A percentile compares a stretch with the other conserved stretches of the same genome.
phyloP scores from a whole-genome alignment of 2,888 invertebrate species.

The Aphodius granarius region DNA sequence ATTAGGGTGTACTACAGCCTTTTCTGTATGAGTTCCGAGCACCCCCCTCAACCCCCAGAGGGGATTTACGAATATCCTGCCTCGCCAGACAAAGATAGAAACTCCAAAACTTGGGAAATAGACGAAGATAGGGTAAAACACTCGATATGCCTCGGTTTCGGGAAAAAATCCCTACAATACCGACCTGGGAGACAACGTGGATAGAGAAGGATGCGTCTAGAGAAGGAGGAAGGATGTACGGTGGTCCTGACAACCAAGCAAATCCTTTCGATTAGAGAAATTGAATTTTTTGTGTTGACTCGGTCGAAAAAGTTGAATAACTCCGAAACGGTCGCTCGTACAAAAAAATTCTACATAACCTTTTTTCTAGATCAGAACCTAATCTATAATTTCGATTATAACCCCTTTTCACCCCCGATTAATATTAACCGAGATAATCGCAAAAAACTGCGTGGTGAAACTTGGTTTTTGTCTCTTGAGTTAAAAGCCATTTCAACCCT shows the following conservation, averaged over 20 bases:
- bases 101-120: not conserved
- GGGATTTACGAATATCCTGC: not conserved
- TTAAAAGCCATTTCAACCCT: too few relatives aligned
- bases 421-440: too few relatives aligned
- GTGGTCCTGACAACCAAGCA: not conserved
- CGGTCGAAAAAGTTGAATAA: not conserved
- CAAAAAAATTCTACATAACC: too few relatives aligned
- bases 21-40: not conserved
- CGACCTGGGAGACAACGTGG: not conserved
- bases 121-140: not conserved
- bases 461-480: too few relatives aligned
- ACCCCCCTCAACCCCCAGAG: not conserved
- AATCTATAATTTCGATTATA: too few relatives aligned
- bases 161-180: not conserved
- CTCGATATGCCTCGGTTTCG: not conserved
- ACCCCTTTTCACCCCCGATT: too few relatives aligned
- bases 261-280: too few relatives aligned
- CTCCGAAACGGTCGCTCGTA: too few relatives aligned
- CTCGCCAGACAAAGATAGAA: not conserved
- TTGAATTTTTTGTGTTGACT: too few relatives aligned
- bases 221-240: not conserved
- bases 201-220: not conserved
- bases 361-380: too few relatives aligned
- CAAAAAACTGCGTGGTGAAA: too few relatives aligned
- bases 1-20: not conserved